phyloP scores from a whole-genome alignment of 1,140 invertebrate genomes.

The Micrasema longulum region DNA sequence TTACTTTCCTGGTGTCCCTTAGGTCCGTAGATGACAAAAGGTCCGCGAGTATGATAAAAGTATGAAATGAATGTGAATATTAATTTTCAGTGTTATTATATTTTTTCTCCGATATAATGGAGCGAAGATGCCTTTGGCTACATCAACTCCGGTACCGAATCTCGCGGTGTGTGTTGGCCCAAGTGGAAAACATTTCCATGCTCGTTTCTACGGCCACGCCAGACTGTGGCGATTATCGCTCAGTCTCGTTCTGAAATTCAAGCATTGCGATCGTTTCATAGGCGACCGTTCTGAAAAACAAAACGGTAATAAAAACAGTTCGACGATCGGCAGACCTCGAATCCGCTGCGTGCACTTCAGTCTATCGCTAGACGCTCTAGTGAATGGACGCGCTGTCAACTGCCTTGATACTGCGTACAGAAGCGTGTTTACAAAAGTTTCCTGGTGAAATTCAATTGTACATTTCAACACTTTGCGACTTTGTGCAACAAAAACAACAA shows the following conservation, averaged over 20 bases:
- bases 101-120: no score
- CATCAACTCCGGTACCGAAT: background rate
- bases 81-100: no score
- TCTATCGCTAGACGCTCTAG: constrained; percentile 15
- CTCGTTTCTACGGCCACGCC: constrained; percentile 33
- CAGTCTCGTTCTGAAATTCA: constrained; percentile 40
- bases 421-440: no score
- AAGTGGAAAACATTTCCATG: constrained; percentile 34
- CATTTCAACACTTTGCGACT: no score
- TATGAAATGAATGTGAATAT: no score
- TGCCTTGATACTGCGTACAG: no score
- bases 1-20: no score
- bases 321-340: constrained; percentile 22
- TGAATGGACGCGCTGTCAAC: background rate
- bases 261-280: constrained; percentile 16
- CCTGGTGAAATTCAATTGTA: no score
- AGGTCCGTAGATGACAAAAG: no score
- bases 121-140: no score
- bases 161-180: background rate
- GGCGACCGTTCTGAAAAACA: constrained; percentile 7
- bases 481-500: no score
- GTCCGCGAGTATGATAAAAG: no score
- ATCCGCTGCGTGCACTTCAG: constrained; percentile 15
- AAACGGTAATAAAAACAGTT: constrained; percentile 30
- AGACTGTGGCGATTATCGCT: constrained; percentile 28